These are phyloP conservation scores for Sylvilagus floridanus DNA, from an alignment of 2,797 vertebrate genomes.

Conservation along the genomic window DNA sequence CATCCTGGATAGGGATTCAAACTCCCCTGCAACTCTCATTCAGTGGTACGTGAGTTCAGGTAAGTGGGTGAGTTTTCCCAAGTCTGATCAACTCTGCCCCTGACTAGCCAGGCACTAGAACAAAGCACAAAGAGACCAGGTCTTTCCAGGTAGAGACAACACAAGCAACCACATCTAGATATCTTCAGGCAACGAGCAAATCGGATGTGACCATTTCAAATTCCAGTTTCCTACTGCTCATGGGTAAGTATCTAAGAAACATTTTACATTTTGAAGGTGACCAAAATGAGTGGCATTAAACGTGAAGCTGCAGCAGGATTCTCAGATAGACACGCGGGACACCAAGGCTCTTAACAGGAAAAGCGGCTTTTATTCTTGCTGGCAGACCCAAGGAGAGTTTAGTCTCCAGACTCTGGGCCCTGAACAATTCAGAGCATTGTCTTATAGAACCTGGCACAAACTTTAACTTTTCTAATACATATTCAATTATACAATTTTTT, in stretches of 20 bases:
- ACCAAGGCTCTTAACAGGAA: too few species aligned
- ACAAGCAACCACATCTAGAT: neutral
- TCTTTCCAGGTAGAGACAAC: neutral
- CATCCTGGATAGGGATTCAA: neutral
- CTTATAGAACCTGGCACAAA: too few species aligned
- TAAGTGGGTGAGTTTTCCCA: neutral
- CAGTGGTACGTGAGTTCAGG: neutral
- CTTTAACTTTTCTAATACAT: too few species aligned
- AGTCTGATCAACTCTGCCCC: neutral
- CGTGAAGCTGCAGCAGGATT: neutral
- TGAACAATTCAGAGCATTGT: too few species aligned
- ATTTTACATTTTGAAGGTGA: neutral
- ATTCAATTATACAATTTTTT: too few species aligned
- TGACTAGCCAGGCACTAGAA: neutral
- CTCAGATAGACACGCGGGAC: too few species aligned
- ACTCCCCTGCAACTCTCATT: neutral
- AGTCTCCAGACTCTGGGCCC: too few species aligned
- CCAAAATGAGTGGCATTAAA: neutral
- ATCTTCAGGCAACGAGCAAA: neutral
- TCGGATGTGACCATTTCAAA: neutral
- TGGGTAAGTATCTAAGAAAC: neutral
- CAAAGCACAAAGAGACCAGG: neutral
- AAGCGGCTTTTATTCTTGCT: too few species aligned
- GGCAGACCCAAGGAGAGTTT: too few species aligned
- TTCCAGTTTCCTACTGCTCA: neutral